Conservation (phyloP, 1,140 invertebrate genomes). For the Rhyacophila brunnea region DNA sequence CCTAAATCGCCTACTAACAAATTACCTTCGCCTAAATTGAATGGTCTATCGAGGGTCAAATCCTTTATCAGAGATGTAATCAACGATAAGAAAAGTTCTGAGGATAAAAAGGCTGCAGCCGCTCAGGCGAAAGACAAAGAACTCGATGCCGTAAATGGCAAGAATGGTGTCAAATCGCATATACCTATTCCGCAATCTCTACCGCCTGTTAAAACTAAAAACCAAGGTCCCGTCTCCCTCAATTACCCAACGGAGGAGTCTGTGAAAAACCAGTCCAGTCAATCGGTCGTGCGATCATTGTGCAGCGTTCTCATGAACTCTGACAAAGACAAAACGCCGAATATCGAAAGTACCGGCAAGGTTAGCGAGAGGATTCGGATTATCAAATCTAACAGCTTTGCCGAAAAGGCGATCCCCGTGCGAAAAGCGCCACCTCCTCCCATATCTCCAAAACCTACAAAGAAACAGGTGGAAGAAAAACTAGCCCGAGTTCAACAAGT, state of each 20-base stretch:
- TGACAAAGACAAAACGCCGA: conserved; percentile 38
- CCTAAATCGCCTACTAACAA: conserved; percentile 49
- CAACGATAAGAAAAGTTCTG: conserved; percentile 51
- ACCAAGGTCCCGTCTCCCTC: conserved; percentile 12
- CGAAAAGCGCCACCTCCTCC: conserved; percentile 54
- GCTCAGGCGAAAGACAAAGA: conserved; percentile 13
- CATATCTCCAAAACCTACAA: conserved; percentile 51
- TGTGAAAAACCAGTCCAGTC: conserved; percentile 40
- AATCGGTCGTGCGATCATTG: conserved; percentile 52
- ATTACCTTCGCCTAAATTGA: conserved; percentile 52
- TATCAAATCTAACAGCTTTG: conserved; percentile 52
- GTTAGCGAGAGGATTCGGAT: conserved; percentile 35
- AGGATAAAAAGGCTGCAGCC: conserved; percentile 41
- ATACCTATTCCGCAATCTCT: conserved; percentile 31
- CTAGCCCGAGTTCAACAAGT: conserved; percentile 41
- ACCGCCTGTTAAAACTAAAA: conserved; percentile 10
- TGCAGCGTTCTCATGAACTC: conserved; percentile 49
- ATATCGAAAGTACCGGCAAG: not conserved
- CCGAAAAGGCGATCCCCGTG: conserved; percentile 51
- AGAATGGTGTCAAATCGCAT: conserved; percentile 24
- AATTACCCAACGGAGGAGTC: conserved; percentile 30
- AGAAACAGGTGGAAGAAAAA: conserved; percentile 47
- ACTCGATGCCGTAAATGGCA: conserved; percentile 4
- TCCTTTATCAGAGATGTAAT: conserved; percentile 56
- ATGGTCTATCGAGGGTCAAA: conserved; percentile 49